Percentiles rank a stretch among this genome's conserved stretches.
Evolutionary conservation across 2,113 vertebrate genomes (phyloP).

Genomic region (Gracilinanus agilis): DNA sequence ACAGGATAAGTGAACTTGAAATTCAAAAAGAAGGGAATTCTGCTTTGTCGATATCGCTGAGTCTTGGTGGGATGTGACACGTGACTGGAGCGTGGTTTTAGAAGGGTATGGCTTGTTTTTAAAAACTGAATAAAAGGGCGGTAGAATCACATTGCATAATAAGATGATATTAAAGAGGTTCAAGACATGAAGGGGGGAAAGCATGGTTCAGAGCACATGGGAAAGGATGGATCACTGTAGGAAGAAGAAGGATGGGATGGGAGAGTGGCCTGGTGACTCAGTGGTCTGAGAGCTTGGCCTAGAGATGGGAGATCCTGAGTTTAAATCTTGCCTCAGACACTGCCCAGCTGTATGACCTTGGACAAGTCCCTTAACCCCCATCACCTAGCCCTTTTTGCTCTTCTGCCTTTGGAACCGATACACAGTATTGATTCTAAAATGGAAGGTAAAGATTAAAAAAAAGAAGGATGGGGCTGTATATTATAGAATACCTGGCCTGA

Average conservation of each 20-base stretch:
- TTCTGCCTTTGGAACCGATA: too few relatives aligned
- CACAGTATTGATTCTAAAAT: too few relatives aligned
- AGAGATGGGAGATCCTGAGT: too few relatives aligned
- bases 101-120: neutral
- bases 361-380: too few relatives aligned
- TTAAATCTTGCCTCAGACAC: too few relatives aligned
- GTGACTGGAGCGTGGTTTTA: neutral
- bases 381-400: too few relatives aligned
- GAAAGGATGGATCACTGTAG: neutral
- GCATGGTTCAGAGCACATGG: neutral
- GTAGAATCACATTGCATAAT: neutral
- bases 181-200: neutral
- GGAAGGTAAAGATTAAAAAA: neutral
- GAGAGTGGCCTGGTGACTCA: too few relatives aligned
- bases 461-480: neutral
- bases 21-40: neutral
- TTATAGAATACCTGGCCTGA: neutral
- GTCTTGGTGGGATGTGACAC: neutral
- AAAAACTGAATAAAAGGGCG: neutral
- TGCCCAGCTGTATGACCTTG: too few relatives aligned
- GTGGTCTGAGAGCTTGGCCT: too few relatives aligned
- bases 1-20: neutral
- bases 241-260: neutral
- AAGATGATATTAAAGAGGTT: neutral
- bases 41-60: neutral